Percentiles rank a stretch among this genome's conserved stretches.
Conservation (phyloP, 2,888 invertebrate genomes). For the Standfussiana lucernea region DNA sequence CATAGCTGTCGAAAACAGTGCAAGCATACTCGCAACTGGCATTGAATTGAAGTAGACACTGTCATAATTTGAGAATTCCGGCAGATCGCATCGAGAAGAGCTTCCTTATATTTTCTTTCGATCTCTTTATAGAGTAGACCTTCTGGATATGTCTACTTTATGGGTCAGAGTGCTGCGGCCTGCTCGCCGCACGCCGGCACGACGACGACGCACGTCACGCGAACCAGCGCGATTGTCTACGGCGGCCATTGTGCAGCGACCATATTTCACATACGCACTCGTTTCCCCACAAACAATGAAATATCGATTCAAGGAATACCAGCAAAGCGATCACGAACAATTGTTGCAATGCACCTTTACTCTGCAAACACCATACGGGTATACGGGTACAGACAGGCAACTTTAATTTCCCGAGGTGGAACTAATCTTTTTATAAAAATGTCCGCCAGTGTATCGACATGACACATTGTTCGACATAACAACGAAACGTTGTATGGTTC, state of each 20-base stretch:
- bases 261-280: slow-evolving; percentile 44
- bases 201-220: slow-evolving; percentile 43
- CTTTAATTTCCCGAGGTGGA: slow-evolving; percentile 16
- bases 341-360: slow-evolving; percentile 44
- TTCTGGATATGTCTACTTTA: background rate
- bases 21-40: background rate
- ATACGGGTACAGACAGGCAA: slow-evolving; percentile 29
- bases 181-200: slow-evolving; percentile 1
- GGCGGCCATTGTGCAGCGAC: slow-evolving; percentile 48
- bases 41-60: background rate
- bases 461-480: background rate
- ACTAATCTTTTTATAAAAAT: slow-evolving; percentile 9
- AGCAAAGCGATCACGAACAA: slow-evolving; percentile 42
- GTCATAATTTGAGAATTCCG: background rate
- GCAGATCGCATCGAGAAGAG: background rate
- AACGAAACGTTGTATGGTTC: background rate
- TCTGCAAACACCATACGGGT: background rate
- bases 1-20: background rate
- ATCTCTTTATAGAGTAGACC: background rate
- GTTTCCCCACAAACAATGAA: slow-evolving; percentile 55
- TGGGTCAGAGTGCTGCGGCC: background rate
- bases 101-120: background rate
- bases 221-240: slow-evolving; percentile 45
- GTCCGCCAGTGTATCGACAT: background rate
- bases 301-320: slow-evolving; percentile 59